Evolutionary conservation across 1,140 invertebrate genomes (phyloP).

Genomic region (Drosophila melanogaster): DNA sequence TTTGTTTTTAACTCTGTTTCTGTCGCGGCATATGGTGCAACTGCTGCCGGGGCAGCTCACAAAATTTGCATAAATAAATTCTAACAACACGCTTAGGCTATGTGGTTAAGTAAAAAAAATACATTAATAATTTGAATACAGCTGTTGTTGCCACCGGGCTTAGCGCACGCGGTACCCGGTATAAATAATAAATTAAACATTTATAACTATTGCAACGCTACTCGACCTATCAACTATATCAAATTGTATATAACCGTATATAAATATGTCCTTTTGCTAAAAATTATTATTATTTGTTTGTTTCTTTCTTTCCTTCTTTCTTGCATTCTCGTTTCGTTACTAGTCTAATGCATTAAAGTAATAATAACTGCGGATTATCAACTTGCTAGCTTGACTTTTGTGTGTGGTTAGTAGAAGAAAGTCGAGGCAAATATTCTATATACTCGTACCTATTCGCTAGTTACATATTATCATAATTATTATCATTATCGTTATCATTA

Average conservation of each 20-base stretch:
- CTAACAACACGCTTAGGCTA: constrained; percentile 70
- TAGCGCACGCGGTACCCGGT: constrained; percentile 50
- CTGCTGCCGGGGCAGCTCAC: constrained; percentile 15
- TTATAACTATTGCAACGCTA: constrained; percentile 81
- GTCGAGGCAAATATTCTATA: constrained; percentile 67
- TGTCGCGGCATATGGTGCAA: constrained; percentile 5
- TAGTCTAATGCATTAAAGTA: constrained; percentile 80
- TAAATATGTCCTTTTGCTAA: constrained; percentile 81
- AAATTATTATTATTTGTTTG: constrained; percentile 67
- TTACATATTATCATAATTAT: constrained; percentile 75
- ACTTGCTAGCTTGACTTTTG: constrained; percentile 58
- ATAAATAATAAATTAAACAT: constrained; percentile 81
- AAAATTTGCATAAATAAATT: constrained; percentile 74
- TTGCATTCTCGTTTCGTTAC: constrained; percentile 37
- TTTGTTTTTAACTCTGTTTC: constrained; percentile 22
- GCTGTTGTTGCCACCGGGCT: constrained; percentile 25
- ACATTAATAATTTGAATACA: constrained; percentile 47
- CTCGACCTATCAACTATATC: constrained; percentile 77
- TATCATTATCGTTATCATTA: constrained; percentile 60
- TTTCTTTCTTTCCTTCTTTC: constrained; percentile 2
- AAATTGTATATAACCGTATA: constrained; percentile 74
- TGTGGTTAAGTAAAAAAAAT: constrained; percentile 40
- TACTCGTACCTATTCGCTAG: constrained; percentile 65
- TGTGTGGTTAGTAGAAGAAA: constrained; percentile 59
- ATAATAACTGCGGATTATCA: constrained; percentile 81